Percentiles rank a stretch among this genome's conserved stretches.
Conservation (phyloP, 1,140 invertebrate genomes). For the Vanessa atalanta region DNA sequence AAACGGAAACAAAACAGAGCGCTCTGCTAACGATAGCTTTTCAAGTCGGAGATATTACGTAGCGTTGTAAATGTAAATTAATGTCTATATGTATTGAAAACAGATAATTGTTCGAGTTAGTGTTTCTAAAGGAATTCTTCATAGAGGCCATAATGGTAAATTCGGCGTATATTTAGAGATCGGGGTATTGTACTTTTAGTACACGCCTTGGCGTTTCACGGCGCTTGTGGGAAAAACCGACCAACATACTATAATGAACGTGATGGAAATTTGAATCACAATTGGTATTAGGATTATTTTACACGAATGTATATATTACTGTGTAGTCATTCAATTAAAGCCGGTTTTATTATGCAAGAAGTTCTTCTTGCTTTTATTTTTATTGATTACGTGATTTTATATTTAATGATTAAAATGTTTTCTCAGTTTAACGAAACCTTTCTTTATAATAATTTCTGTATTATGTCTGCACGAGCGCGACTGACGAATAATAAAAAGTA, state of each 20-base stretch:
- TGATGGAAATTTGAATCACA: slow-evolving; percentile 53
- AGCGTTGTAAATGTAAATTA: slow-evolving; percentile 23
- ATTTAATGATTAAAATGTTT: too few species aligned
- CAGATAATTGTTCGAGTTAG: slow-evolving; percentile 6
- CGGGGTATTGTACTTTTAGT: slow-evolving; percentile 48
- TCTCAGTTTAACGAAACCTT: too few species aligned
- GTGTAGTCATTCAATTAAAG: not conserved
- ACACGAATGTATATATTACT: not conserved
- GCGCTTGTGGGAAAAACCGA: slow-evolving; percentile 56
- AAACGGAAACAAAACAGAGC: slow-evolving; percentile 27
- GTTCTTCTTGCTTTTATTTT: not conserved
- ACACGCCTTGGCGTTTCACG: slow-evolving; percentile 37
- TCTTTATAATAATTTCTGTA: too few species aligned
- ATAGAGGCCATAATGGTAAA: slow-evolving; percentile 5
- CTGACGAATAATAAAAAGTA: too few species aligned
- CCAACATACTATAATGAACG: slow-evolving; percentile 43
- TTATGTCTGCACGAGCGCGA: too few species aligned
- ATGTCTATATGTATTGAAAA: slow-evolving; percentile 10
- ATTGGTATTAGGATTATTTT: slow-evolving; percentile 30
- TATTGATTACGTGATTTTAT: too few species aligned
- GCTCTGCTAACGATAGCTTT: slow-evolving; percentile 11
- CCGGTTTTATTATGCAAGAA: not conserved
- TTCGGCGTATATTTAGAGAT: slow-evolving; percentile 23
- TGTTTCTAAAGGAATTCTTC: slow-evolving; percentile 14
- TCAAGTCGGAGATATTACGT: slow-evolving; percentile 12